Base-by-base conservation (phyloP, 2,113 vertebrate species). In the Atractosteus spatula region DNA sequence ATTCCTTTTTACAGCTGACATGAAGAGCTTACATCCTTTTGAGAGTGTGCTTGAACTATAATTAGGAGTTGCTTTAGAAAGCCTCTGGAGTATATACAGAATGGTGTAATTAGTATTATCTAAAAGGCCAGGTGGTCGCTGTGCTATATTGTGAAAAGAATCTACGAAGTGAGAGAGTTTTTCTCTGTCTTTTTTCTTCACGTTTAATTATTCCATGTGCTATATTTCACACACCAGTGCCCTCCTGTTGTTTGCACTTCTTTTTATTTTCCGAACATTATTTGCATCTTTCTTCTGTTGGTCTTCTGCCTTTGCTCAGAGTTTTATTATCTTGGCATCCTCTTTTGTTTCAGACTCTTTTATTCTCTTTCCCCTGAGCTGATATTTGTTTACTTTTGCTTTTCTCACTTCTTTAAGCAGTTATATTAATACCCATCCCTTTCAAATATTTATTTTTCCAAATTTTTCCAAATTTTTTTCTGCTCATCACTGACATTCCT, bases 391-490 rank as follows among this genome's bases (percentile, higher is more conserved):
- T 88, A 86, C 86, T 84, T 84, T 85, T 78, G 76, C 84, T 80
- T 80, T 84, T 79, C 85, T 82, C 85, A 86, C 76, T 0, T 78
- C 78, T 85, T 82, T 75, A 71, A 83, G 81, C 82, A 81, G 84
- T 88, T 85, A 80, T 81, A 82, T 82, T 76, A 75, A 80, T 89
- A 89, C 89, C 89, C 86, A 29, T 88, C 82, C 86, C 82, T 88
- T 88, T 89, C 88, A 88, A 89, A 91, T 90, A 90, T 89, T 90
- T 89, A 85, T 89, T 89, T 88, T 84, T n/a, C n/a, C n/a, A n/a
- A n/a, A n/a, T n/a, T n/a, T n/a, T n/a, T n/a, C n/a, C n/a, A n/a
- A n/a, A n/a, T n/a, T n/a, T n/a, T 51, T 68, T 66, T 57, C 10
- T 54, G n/a, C n/a, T 63, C 80, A 77, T 83, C 83, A 72, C 79